phyloP scores from a whole-genome alignment of 1,140 invertebrate genomes.

The Penaeus japonicus region DNA sequence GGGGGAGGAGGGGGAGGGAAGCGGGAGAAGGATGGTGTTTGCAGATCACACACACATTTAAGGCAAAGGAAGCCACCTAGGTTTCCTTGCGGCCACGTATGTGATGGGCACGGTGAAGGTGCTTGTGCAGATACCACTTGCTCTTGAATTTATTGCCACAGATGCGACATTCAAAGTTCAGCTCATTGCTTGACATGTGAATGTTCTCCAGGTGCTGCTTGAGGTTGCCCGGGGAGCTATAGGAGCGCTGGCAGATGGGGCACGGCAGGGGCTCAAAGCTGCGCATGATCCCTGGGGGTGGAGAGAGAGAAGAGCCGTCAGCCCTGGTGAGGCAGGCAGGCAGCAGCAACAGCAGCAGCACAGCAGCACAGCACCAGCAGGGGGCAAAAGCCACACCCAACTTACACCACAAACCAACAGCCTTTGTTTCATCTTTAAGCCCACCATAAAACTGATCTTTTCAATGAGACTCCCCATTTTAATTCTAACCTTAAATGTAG shows the following conservation, averaged over 20 bases:
- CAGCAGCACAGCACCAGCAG: constrained; percentile 35
- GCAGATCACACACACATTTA: neutral
- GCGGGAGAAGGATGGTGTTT: neutral
- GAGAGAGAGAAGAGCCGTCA: constrained; percentile 59
- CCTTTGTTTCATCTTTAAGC: neutral
- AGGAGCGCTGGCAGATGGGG: constrained; percentile 60
- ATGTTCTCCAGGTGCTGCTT: constrained; percentile 60
- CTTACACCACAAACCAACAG: constrained; percentile 51
- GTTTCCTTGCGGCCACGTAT: constrained; percentile 58
- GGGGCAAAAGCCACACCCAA: constrained; percentile 28
- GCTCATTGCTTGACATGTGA: constrained; percentile 59
- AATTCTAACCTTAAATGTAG: too few relatives aligned
- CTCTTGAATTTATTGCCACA: constrained; percentile 60
- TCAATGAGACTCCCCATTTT: too few relatives aligned
- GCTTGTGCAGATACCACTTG: constrained; percentile 60
- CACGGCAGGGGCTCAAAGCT: constrained; percentile 60
- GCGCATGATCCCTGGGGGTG: constrained; percentile 59
- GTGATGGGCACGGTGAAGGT: constrained; percentile 59
- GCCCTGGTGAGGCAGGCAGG: constrained; percentile 55
- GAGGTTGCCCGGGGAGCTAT: constrained; percentile 60
- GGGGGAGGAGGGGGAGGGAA: too few relatives aligned
- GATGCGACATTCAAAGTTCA: constrained; percentile 59
- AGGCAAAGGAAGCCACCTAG: constrained; percentile 17
- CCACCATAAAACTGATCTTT: neutral
- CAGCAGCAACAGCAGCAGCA: constrained; percentile 53